Conservation (phyloP, 2,888 invertebrate genomes). For the Chirona hameri region DNA sequence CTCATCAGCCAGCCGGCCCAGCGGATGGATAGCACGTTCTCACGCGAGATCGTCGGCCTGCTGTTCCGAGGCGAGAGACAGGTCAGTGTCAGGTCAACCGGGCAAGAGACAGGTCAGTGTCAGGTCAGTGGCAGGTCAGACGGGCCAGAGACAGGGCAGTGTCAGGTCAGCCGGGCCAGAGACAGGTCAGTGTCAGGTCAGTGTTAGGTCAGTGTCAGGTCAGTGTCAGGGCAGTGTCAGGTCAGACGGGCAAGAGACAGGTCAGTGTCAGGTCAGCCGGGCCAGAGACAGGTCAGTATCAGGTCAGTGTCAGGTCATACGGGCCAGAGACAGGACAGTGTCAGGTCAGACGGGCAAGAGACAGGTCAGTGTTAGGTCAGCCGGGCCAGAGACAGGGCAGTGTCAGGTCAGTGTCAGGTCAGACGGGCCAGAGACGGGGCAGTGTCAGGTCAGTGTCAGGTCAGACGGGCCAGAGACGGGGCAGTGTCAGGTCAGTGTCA, state of each 20-base stretch:
- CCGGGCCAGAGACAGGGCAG: too few species aligned
- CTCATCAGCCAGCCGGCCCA: not conserved
- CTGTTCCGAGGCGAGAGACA: not conserved
- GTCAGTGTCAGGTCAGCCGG: not conserved
- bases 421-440: too few species aligned
- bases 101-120: too few species aligned
- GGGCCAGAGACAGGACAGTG: too few species aligned
- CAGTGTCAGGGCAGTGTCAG: too few species aligned
- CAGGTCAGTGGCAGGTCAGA: not conserved
- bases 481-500: not conserved
- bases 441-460: not conserved
- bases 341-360: not conserved
- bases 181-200: not conserved
- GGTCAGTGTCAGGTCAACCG: not conserved
- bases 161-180: not conserved
- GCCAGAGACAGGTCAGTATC: too few species aligned
- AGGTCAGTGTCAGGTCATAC: not conserved
- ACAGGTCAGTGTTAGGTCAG: not conserved
- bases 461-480: too few species aligned
- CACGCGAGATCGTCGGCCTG: not conserved
- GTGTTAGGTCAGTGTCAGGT: too few species aligned
- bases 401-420: not conserved
- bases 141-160: too few species aligned
- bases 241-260: not conserved
- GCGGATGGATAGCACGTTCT: constrained; percentile 23